phyloP scores from a whole-genome alignment of 2,113 vertebrate species.

The Thalassoma bifasciatum region DNA sequence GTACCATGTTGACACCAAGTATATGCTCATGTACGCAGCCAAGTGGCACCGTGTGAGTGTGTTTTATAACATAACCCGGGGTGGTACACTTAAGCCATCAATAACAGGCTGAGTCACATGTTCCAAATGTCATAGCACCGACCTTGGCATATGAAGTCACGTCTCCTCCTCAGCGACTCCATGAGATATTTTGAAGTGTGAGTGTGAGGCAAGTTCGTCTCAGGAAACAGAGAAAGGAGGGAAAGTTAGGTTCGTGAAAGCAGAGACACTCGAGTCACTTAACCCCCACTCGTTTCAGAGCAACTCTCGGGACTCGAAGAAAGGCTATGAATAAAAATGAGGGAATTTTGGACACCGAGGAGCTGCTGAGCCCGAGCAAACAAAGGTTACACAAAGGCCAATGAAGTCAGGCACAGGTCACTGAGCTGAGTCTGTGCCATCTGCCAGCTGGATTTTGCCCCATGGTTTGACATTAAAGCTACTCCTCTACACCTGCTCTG shows the following conservation, averaged over 20 bases:
- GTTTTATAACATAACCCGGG: constrained; percentile 57
- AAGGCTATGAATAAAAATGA: constrained; percentile 24
- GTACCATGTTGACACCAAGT: not conserved
- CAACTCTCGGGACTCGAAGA: not conserved
- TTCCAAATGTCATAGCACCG: constrained; percentile 60
- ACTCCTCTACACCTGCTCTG: not conserved
- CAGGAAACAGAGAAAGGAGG: not conserved
- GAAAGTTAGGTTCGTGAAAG: not conserved
- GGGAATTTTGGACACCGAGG: not conserved
- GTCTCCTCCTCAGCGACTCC: constrained; percentile 3
- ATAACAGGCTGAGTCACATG: constrained; percentile 66
- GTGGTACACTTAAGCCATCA: constrained; percentile 70
- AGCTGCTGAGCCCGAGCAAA: not conserved
- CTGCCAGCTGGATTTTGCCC: not conserved
- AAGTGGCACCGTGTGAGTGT: constrained; percentile 22
- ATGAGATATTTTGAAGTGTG: not conserved
- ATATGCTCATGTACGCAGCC: not conserved
- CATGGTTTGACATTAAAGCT: not conserved
- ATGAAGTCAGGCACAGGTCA: not conserved
- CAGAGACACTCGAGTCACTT: constrained; percentile 18
- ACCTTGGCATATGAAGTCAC: constrained; percentile 70
- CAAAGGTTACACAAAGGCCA: constrained; percentile 19
- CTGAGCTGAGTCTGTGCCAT: constrained; percentile 22
- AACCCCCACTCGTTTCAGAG: constrained; percentile 18
- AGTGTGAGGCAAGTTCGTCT: not conserved